Percentiles rank a stretch among this genome's conserved stretches.
phyloP scores from a whole-genome alignment of 2,113 vertebrate genomes.

The Kryptolebias marmoratus region DNA sequence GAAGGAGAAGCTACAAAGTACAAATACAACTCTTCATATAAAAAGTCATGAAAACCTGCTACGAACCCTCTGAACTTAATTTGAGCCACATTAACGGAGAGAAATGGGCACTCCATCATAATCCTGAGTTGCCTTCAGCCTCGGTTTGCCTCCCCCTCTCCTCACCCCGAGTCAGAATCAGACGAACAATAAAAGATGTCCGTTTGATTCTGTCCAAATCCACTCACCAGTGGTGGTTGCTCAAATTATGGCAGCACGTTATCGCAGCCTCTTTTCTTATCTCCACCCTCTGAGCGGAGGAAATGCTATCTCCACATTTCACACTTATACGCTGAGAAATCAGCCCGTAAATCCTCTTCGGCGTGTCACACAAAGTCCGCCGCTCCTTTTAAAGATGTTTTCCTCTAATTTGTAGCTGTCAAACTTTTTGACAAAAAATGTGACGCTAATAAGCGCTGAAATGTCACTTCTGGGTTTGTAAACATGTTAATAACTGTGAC shows the following conservation, averaged over 20 bases:
- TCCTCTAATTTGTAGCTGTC: slow-evolving; percentile 24
- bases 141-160: slow-evolving; percentile 9
- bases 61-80: slow-evolving; percentile 3
- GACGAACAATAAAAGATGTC: slow-evolving; percentile 59
- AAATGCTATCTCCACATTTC: slow-evolving; percentile 55
- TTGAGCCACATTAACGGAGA: neutral
- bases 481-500: neutral
- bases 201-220: slow-evolving; percentile 72
- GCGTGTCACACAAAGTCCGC: slow-evolving; percentile 50
- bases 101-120: slow-evolving; percentile 24
- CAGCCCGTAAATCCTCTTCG: slow-evolving; percentile 67
- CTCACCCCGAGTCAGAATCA: slow-evolving; percentile 46
- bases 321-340: slow-evolving; percentile 51
- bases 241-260: slow-evolving; percentile 64
- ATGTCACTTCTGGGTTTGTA: slow-evolving; percentile 10
- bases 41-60: neutral
- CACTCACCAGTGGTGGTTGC: slow-evolving; percentile 53
- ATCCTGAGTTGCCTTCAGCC: slow-evolving; percentile 39
- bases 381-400: slow-evolving; percentile 20
- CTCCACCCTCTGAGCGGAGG: slow-evolving; percentile 37
- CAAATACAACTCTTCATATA: neutral
- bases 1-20: too few relatives aligned
- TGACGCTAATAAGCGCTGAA: slow-evolving; percentile 10
- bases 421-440: slow-evolving; percentile 3
- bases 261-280: slow-evolving; percentile 65